Base-by-base conservation (phyloP, 2,888 invertebrate genomes). In the Morpho deidamia region DNA sequence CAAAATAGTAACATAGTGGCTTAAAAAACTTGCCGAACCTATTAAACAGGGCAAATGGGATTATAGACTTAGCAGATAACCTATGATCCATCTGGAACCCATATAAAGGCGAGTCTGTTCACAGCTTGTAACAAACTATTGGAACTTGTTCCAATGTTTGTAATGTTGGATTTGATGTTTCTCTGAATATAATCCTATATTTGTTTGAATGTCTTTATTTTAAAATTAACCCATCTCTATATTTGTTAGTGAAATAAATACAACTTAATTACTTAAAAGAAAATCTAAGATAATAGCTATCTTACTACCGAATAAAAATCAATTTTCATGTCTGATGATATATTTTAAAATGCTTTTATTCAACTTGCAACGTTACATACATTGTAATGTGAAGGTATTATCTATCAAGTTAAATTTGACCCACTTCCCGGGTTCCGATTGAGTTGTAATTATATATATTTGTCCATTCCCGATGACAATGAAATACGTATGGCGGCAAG, bases 131-230 rank as follows among this genome's bases (percentile, higher is more conserved):
- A 70, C 79, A 71, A 79, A 78, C 81, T 62, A 64, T 70, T 76
- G 78, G 78, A 69, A 60, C 63, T 35, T 70, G 71, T 66, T 72
- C 78, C 78, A 70, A 74, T 73, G 81, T 81, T 79, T 81, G 77
- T 75, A 74, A 71, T 79, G 80, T 83, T 83, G 83, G 83, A 80
- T 55, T 81, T 84, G 86, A 84, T 84, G 85, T 88, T 87, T 85
- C 84, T 81, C 78, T 87, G 81, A 88, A 88, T 88, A 88, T 88
- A 88, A 88, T 88, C 87, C 86, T 88, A 85, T 87, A 87, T 88
- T 88, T 88, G 88, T 88, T 87, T 82, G 79, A 75, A 77, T 79
- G 85, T 78, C 83, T 87, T 85, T 88, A 69, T 80, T 88, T 87
- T 86, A 61, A 62, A 69, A 34, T 32, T 55, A 35, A 37, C 35